A percentile compares a stretch with the other conserved stretches of the same genome.
These are phyloP conservation scores for Scelioninae gen. 1 DNA, from an alignment of 2,888 invertebrate species.

Conservation along the genomic window DNA sequence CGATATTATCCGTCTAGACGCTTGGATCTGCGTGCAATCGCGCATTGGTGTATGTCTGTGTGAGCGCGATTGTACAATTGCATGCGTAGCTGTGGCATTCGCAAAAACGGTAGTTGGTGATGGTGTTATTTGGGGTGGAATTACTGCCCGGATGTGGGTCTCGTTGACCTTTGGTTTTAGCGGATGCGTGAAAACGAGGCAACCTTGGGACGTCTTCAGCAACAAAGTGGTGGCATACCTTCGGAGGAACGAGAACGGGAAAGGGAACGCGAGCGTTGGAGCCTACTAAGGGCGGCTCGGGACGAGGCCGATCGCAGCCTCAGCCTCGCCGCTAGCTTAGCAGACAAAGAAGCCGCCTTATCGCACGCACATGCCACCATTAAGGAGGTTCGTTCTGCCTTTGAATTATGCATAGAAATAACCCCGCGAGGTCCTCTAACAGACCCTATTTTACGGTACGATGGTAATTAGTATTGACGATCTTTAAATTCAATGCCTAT, in stretches of 20 bases:
- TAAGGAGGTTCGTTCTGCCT: constrained; percentile 87
- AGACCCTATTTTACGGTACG: constrained; percentile 13
- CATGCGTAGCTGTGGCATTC: constrained; percentile 60
- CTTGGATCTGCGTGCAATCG: constrained; percentile 17
- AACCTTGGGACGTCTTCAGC: constrained; percentile 91
- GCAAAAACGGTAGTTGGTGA: constrained; percentile 75
- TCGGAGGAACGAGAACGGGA: constrained; percentile 91
- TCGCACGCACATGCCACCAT: constrained; percentile 94
- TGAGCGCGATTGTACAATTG: constrained; percentile 38
- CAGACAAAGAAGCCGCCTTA: constrained; percentile 93
- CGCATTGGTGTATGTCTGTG: constrained; percentile 8
- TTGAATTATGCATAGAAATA: constrained; percentile 51
- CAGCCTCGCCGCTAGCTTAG: constrained; percentile 93
- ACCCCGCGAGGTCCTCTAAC: constrained; percentile 18
- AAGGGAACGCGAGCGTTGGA: constrained; percentile 94
- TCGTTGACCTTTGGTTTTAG: constrained; percentile 85
- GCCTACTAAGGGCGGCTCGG: constrained; percentile 92
- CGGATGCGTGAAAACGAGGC: constrained; percentile 92
- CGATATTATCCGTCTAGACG: constrained; percentile 60
- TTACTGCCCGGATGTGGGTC: constrained; percentile 83
- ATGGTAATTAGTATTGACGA: constrained; percentile 24
- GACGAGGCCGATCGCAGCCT: constrained; percentile 95
- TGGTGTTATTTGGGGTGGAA: constrained; percentile 80
- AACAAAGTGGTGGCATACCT: constrained; percentile 94
- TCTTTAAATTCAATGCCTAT: constrained; percentile 17